A percentile compares a stretch with the other conserved stretches of the same genome.
phyloP scores from a whole-genome alignment of 2,113 vertebrate genomes.

The Serinus canaria region DNA sequence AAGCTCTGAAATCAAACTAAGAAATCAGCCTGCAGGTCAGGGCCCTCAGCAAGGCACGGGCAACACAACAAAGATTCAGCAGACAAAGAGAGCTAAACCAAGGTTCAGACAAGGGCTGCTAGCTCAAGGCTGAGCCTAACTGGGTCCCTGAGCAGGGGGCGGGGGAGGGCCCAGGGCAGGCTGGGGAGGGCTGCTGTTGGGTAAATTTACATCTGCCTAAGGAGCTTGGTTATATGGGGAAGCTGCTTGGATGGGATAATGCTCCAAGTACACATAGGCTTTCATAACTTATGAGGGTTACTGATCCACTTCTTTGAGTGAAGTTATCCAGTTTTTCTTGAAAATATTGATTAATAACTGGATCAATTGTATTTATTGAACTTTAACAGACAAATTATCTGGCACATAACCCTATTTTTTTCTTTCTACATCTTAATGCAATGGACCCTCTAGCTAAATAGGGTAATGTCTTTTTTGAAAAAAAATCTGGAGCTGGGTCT shows the following conservation, averaged over 20 bases:
- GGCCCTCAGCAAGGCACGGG: accelerated
- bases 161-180: neutral
- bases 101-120: accelerated
- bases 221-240: accelerated
- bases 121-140: neutral
- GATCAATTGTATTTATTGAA: accelerated
- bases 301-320: accelerated
- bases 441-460: accelerated
- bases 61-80: accelerated
- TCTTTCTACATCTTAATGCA: neutral
- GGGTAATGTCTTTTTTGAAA: accelerated
- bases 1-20: accelerated
- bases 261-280: accelerated
- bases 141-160: neutral
- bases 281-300: accelerated
- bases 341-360: neutral
- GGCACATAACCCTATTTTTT: accelerated
- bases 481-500: accelerated
- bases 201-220: accelerated
- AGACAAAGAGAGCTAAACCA: accelerated
- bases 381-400: accelerated
- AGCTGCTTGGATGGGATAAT: accelerated
- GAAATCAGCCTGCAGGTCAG: accelerated
- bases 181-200: neutral
- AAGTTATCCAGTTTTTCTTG: neutral